Base-by-base conservation (phyloP, 2,888 invertebrate genomes). In the Caenorhabditis doughertyi region DNA sequence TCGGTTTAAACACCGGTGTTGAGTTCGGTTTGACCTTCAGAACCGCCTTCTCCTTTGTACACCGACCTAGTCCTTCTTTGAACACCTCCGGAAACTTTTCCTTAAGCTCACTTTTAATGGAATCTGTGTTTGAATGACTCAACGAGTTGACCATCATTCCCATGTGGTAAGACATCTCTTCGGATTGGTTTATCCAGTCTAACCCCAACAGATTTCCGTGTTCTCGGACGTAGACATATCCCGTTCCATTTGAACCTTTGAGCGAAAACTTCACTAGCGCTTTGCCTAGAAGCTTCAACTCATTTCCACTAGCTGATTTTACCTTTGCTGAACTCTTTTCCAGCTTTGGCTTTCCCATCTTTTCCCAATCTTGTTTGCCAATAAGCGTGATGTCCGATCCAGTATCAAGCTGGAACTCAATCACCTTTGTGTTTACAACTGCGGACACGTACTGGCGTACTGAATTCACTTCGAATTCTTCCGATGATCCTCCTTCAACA, bases 291-390 rank as follows among this genome's bases (percentile, higher is more conserved):
- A 55, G 5, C 11, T 55, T 9, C n/a, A 55, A 13, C 9, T 55
- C 55, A 55, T 55, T 55, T 16, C 55, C 55, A 55, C 55, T 55
- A 25, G 55, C 55, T n/a, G 55, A 55, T 11, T 55, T 55, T n/a
- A 55, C 55, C 55, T 55, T 55, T 11, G 55, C 4, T n/a, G 16
- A 2, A 29, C 25, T 29, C 29, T 42, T 16, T 42, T 42, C 42
- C 42, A 42, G 13, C 42, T 16, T 16, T 16, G 42, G 42, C 16
- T 42, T 42, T 13, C 42, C 42, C 42, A 42, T 42, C 16, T 13
- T 42, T 16, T 13, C 42, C 8, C 16, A 42, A 7, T 42, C 42
- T 13, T 16, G 13, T 42, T 16, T 42, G 3, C 42, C 42, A 3
- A 42, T 16, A 3, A 42, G 16, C 16, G 42, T 42, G 42, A 42